A percentile compares a stretch with the other conserved stretches of the same genome.
Conservation (phyloP, 2,797 vertebrate species). For the Geotrypetes seraphini region DNA sequence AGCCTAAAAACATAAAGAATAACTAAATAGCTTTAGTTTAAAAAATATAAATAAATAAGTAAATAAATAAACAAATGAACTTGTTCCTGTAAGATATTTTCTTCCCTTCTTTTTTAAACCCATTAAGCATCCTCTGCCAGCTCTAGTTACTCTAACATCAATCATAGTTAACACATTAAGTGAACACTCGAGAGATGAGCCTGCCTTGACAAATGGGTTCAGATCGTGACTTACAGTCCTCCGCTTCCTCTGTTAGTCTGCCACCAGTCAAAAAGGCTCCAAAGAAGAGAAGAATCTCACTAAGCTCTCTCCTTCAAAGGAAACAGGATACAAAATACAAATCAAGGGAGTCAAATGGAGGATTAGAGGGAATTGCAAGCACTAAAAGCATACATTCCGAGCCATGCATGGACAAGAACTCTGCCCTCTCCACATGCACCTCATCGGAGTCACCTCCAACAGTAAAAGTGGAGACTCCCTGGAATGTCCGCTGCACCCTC, state of each 20-base stretch:
- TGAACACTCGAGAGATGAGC: conserved; percentile 76
- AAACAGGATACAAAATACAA: conserved; percentile 72
- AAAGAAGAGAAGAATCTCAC: conserved; percentile 86
- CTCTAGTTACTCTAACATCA: too few relatives aligned
- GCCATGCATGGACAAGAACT: conserved; percentile 86
- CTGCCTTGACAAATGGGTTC: conserved; percentile 86
- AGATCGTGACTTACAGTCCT: conserved; percentile 88
- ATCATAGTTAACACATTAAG: conserved; percentile 39
- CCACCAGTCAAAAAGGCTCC: conserved; percentile 91
- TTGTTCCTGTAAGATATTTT: too few relatives aligned
- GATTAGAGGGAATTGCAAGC: conserved; percentile 85
- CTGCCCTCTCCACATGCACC: conserved; percentile 66
- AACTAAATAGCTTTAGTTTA: too few relatives aligned
- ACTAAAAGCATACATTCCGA: conserved; percentile 94
- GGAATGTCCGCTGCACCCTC: conserved; percentile 93
- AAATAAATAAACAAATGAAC: too few relatives aligned
- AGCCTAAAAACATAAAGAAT: too few relatives aligned
- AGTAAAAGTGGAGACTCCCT: conserved; percentile 71
- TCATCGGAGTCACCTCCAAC: conserved; percentile 61
- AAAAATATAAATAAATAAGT: too few relatives aligned
- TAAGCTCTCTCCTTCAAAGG: conserved; percentile 80
- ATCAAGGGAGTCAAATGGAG: conserved; percentile 68
- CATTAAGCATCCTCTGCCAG: too few relatives aligned
- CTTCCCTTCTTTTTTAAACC: too few relatives aligned
- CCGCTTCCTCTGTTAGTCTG: conserved; percentile 84